Evolutionary conservation across 2,797 vertebrate species (phyloP), one percentile per base, ranked within the genome.

Genomic region (Sebastiscus albofasciatus): DNA sequence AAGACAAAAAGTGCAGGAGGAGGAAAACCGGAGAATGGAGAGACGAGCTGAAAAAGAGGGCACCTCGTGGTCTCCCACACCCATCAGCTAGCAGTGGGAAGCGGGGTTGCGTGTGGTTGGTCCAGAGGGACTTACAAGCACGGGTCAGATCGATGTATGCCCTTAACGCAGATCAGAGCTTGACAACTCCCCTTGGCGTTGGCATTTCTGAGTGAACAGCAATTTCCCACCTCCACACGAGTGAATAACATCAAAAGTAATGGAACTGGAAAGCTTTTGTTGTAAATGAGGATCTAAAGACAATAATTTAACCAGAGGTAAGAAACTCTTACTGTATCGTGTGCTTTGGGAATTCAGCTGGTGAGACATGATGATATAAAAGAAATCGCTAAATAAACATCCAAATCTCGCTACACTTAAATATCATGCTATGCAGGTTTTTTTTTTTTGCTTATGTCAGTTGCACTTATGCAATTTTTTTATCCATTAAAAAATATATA

Each of bases 131-230:
- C 81, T 68, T 74, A 72, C 77, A 75, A 85, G 81, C 84, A 68
- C 69, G 76, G 87, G 91, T 93, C 92, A 82, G 90, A 94, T 95
- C 92, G 83, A 94, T 94, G 83, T 20, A 72, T 36, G 84, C 85
- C 90, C 89, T 86, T 75, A 84, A 89, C 82, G 84, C 87, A 81
- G 93, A 95, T 94, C 91, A 93, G 86, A 93, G 89, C 89, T 81
- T 77, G 91, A 94, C 92, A 92, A 93, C 89, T 94, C 92, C 93
- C 93, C 87, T 80, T 2, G 85, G 93, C 81, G 80, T 88, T 91
- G 92, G 89, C 92, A 93, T 94, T 92, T 95, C 88, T 92, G 87
- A 91, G 82, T 80, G 82, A 93, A 90, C 92, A 90, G 86, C 89
- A 85, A 91, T 90, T 93, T 88, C 80, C 91, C 87, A 85, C 93